Base-by-base conservation (phyloP, 2,113 vertebrate genomes). In the Porphyrio hochstetteri region DNA sequence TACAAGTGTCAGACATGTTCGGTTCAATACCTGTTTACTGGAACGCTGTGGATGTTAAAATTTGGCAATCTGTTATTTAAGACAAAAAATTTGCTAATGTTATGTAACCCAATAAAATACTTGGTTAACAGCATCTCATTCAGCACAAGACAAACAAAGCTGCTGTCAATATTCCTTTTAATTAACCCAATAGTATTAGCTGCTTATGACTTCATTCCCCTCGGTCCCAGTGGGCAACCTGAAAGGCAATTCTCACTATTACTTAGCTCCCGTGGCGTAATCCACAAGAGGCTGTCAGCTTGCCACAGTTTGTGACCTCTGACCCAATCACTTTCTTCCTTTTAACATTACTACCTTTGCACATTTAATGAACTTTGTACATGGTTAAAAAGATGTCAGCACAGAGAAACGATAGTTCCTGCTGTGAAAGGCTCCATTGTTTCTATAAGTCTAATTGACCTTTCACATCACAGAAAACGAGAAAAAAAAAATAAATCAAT, bases 381-480 rank as follows among this genome's bases (percentile, higher is more conserved):
- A 94, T 85, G 96, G 96, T 96, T 98, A 97, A 97, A 97, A 98
- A 98, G 96, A 97, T 97, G 95, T 97, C 96, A 96, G 95, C 91
- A 96, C 82, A 96, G 96, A 63, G 91, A 97, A 98, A 97, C 31
- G 86, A 97, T 97, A 95, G 97, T 95, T 93, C 98, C 93, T 88
- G 98, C 97, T 98, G 97, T 97, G 98, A 98, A 97, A 97, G 97
- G 94, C 97, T 97, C 96, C 94, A 96, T 97, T 98, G 95, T 97
- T 98, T 98, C 97, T 97, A 92, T 97, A 96, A 96, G 96, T 98
- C 96, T 98, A 97, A 98, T 97, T 98, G 98, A 98, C 98, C 98
- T 98, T 98, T 98, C 97, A 97, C 97, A 97, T 98, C 98, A 95
- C 97, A 97, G 97, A 97, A 98, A 96, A 96, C 23, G 82, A 97